Evolutionary conservation across 2,797 vertebrate species (phyloP), one percentile per base, ranked within the genome.

Genomic region (Delichon dasypus): DNA sequence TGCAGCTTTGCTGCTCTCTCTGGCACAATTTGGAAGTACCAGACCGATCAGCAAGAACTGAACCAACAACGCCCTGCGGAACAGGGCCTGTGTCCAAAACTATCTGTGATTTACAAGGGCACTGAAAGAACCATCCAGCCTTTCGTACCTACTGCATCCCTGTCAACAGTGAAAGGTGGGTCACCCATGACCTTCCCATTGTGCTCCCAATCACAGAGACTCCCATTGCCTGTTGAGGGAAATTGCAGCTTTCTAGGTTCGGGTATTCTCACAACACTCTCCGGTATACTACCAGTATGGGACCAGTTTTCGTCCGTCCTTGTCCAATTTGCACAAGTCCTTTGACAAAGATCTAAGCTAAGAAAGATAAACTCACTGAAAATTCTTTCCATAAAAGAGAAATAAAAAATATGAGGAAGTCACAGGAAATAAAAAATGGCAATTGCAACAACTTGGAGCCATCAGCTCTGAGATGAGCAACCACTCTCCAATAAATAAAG

Each of bases 101-200:
- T 62, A 5, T 29, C 54, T 44, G 7, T 36, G 61, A 76, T 61
- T 70, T 75, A 68, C 36, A 34, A 27, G 34, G 11, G 27, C 50
- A 50, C 48, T 70, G 30, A 44, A 70, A 89, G 48, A 60, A 57
- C n/a, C 22, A 45, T 13, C 34, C 50, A 9, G 20, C n/a, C 13
- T 53, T 85, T 78, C 32, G 29, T 36, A 29, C 16, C 14, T 29
- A 42, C 38, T 87, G 47, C 34, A 57, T 29, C 34, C 29, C 48
- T 30, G 27, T 32, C 34, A 53, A 10, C n/a, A 85, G 11, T 1
- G 4, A 65, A 62, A 66, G 7, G 8, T 8, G 19, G 71, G 11
- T 10, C 48, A 38, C 30, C 36, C 32, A 1, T 4, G n/a, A 34
- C 10, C 13, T 18, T 45, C 14, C 26, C 4, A 0, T 5, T 58